Conservation (phyloP, 2,797 vertebrate species). For the Antennarius maculatus region DNA sequence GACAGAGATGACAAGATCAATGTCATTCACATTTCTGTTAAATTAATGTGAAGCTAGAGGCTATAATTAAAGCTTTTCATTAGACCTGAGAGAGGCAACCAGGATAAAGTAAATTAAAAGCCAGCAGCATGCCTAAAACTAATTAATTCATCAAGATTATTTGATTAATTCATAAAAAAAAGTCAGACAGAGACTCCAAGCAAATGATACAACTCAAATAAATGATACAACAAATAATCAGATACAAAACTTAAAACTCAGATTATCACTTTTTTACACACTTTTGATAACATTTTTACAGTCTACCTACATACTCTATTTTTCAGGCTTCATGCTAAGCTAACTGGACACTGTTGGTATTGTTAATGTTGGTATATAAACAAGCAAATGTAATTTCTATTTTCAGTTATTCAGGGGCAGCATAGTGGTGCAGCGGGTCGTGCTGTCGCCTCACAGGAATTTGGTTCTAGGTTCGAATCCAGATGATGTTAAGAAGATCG, state of each 20-base stretch:
- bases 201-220: neutral
- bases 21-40: too few relatives aligned
- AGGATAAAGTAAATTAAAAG: too few relatives aligned
- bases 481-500: neutral
- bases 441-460: too few relatives aligned
- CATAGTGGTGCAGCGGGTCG: too few relatives aligned
- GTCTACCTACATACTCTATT: neutral
- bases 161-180: neutral
- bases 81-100: too few relatives aligned
- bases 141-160: neutral
- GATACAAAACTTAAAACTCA: neutral
- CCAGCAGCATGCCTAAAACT: neutral
- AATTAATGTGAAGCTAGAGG: too few relatives aligned
- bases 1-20: too few relatives aligned
- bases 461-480: too few relatives aligned
- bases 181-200: neutral
- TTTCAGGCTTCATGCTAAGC: neutral
- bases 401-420: too few relatives aligned
- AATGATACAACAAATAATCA: neutral
- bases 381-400: neutral
- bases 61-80: too few relatives aligned
- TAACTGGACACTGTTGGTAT: neutral
- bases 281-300: neutral
- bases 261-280: neutral
- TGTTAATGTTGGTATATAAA: neutral